Evolutionary conservation across 2,113 vertebrate species (phyloP).

Genomic region (Bungarus multicinctus): DNA sequence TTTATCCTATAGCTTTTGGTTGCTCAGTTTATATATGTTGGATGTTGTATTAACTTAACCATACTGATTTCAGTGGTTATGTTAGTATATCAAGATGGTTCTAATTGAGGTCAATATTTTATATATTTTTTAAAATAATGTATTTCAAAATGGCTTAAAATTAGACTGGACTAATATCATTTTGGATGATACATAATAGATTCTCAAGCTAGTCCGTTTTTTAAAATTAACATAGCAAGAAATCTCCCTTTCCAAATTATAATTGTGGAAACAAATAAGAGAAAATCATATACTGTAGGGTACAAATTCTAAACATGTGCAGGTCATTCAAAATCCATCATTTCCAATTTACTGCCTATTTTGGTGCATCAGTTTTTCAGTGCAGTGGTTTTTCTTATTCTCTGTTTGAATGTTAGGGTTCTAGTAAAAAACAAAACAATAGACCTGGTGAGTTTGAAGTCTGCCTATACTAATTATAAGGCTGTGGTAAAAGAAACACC

Average conservation of each 20-base stretch:
- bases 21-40: not conserved
- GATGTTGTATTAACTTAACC: not conserved
- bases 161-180: not conserved
- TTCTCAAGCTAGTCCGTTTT: not conserved
- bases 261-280: not conserved
- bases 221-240: not conserved
- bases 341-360: not conserved
- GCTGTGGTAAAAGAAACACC: not conserved
- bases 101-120: not conserved
- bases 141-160: not conserved
- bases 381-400: not conserved
- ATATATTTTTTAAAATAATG: not conserved
- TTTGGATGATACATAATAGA: not conserved
- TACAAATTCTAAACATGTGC: not conserved
- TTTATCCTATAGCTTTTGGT: not conserved
- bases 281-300: not conserved
- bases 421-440: not conserved
- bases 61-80: not conserved
- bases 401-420: not conserved
- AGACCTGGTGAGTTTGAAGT: not conserved
- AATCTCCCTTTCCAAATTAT: not conserved
- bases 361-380: not conserved
- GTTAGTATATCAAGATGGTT: not conserved
- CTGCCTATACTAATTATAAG: not conserved
- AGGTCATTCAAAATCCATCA: not conserved